These are phyloP conservation scores for Spialia ferax DNA, from an alignment of 2,888 invertebrate genomes.

Conservation along the genomic window DNA sequence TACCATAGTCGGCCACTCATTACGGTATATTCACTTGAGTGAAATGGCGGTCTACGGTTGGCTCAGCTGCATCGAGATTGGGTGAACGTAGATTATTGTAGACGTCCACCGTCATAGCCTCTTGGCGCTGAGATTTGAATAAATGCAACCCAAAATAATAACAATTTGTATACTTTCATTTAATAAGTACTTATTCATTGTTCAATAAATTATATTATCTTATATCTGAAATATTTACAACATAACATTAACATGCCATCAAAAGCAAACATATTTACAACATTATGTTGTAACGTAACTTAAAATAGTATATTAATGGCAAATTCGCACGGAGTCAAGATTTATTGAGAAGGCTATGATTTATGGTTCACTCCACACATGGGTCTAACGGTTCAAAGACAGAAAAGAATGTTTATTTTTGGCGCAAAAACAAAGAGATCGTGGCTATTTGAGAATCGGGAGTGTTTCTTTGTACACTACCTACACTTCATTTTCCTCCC, in stretches of 20 bases:
- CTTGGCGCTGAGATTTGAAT: background rate
- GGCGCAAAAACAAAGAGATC: constrained; percentile 67
- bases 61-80: constrained; percentile 5
- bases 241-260: constrained; percentile 3
- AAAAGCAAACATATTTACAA: constrained; percentile 16
- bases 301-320: constrained; percentile 45
- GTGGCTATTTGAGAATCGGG: constrained; percentile 57
- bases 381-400: constrained; percentile 76
- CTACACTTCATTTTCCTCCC: constrained; percentile 57
- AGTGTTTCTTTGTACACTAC: constrained; percentile 55
- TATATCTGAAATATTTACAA: background rate
- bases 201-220: no score
- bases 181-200: no score
- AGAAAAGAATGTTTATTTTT: constrained; percentile 74
- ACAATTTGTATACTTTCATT: no score
- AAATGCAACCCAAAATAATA: no score
- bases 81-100: background rate
- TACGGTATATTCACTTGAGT: constrained; percentile 2
- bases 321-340: constrained; percentile 73
- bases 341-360: constrained; percentile 81
- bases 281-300: constrained; percentile 17
- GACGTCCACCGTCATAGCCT: no score
- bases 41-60: background rate
- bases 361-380: constrained; percentile 79
- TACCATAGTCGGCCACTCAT: background rate